Evolutionary conservation across 2,888 invertebrate species (phyloP).

Genomic region (Theodoxus fluviatilis): DNA sequence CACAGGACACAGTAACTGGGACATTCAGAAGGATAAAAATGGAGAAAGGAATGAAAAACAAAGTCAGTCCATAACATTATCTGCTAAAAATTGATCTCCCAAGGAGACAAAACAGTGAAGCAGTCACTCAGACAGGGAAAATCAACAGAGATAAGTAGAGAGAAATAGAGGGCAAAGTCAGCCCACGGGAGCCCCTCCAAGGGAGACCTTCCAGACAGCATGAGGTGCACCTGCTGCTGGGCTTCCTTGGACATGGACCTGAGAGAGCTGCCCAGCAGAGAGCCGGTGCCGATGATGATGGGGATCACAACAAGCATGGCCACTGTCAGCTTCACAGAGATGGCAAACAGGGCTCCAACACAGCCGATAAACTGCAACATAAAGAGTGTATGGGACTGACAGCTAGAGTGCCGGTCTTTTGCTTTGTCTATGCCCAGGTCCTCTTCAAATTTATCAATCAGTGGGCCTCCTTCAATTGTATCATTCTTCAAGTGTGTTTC

Average conservation of each 20-base stretch:
- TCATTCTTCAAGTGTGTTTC: too few species aligned
- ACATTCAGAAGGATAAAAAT: too few species aligned
- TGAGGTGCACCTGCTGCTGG: conserved; percentile 77
- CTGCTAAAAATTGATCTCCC: neutral
- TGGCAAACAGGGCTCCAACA: conserved; percentile 75
- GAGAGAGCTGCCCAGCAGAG: conserved; percentile 80
- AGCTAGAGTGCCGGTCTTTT: too few species aligned
- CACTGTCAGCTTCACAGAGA: conserved; percentile 89
- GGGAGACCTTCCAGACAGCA: neutral
- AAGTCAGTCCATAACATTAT: neutral
- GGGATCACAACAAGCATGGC: conserved; percentile 86
- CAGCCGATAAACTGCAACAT: conserved; percentile 62
- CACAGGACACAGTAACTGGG: too few species aligned
- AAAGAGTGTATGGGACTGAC: too few species aligned
- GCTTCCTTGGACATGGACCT: conserved; percentile 80
- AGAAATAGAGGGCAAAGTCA: neutral
- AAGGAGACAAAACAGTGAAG: neutral
- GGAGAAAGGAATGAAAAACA: too few species aligned
- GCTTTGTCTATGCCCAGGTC: too few species aligned
- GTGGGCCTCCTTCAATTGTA: too few species aligned
- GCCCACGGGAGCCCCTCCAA: neutral
- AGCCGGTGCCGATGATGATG: conserved; percentile 83
- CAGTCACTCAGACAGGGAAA: neutral
- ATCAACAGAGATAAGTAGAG: neutral
- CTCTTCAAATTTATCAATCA: too few species aligned